Evolutionary conservation across 1,140 invertebrate genomes (phyloP).

Genomic region (Anthonomus grandis): DNA sequence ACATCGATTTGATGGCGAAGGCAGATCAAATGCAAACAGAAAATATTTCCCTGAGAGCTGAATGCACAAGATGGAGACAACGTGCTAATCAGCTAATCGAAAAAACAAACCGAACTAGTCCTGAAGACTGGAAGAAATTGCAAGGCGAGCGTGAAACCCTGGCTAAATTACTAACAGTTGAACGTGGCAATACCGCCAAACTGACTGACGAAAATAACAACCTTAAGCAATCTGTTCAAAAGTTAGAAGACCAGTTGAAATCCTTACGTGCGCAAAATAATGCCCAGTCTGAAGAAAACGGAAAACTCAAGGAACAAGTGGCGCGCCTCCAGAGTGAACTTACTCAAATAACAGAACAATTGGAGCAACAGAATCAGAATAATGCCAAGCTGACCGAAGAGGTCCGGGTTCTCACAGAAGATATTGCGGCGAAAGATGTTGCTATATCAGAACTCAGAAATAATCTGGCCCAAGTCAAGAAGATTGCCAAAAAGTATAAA

Average conservation of each 20-base stretch:
- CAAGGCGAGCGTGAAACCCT: constrained; percentile 77
- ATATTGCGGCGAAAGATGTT: constrained; percentile 64
- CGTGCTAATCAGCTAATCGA: constrained; percentile 84
- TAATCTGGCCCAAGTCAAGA: constrained; percentile 79
- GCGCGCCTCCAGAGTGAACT: constrained; percentile 47
- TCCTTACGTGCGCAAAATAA: constrained; percentile 57
- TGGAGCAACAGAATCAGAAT: constrained; percentile 54
- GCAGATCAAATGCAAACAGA: constrained; percentile 63
- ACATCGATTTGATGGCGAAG: constrained; percentile 65
- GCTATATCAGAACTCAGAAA: constrained; percentile 69
- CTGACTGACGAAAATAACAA: constrained; percentile 61
- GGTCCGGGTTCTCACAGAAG: constrained; percentile 63
- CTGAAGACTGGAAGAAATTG: constrained; percentile 87
- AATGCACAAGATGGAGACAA: constrained; percentile 72
- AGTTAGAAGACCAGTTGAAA: constrained; percentile 70
- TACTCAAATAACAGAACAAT: constrained; percentile 55
- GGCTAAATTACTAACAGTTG: constrained; percentile 69
- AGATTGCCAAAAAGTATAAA: constrained; percentile 91
- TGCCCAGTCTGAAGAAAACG: constrained; percentile 51
- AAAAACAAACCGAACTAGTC: constrained; percentile 83
- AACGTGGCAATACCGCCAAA: constrained; percentile 65
- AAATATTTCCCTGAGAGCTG: constrained; percentile 66
- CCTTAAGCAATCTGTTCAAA: constrained; percentile 65
- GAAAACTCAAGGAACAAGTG: constrained; percentile 52
- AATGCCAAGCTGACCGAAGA: constrained; percentile 59